A percentile compares a stretch with the other conserved stretches of the same genome.
phyloP scores from a whole-genome alignment of 2,797 vertebrate genomes.

The Sebastes matsubarae region DNA sequence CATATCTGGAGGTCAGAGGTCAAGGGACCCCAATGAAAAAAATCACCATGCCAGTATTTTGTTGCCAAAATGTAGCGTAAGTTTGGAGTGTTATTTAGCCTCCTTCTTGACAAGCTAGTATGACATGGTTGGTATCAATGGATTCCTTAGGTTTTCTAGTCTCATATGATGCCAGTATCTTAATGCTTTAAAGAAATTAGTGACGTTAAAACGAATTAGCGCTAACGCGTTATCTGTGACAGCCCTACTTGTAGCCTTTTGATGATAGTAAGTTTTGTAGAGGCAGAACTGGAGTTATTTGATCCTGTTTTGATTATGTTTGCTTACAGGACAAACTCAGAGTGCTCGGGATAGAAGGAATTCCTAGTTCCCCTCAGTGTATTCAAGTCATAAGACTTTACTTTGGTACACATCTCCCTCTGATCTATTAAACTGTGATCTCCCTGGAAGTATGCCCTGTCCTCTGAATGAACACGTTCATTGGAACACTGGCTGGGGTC shows the following conservation, averaged over 20 bases:
- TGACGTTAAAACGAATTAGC: no score
- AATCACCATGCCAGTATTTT: no score
- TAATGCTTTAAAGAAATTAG: no score
- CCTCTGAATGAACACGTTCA: slow-evolving; percentile 72
- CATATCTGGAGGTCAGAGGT: no score
- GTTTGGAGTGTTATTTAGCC: no score
- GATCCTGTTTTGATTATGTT: slow-evolving; percentile 25
- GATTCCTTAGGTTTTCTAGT: no score
- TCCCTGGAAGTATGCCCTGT: slow-evolving; percentile 72
- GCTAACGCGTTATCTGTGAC: no score
- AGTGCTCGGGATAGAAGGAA: background rate
- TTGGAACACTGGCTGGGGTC: slow-evolving; percentile 68
- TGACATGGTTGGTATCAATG: no score
- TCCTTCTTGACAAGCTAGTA: no score
- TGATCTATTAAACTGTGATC: slow-evolving; percentile 71
- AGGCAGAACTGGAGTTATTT: slow-evolving; percentile 7
- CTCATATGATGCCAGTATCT: no score
- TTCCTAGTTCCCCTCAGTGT: slow-evolving; percentile 21
- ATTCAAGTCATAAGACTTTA: slow-evolving; percentile 59
- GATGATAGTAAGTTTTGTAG: background rate
- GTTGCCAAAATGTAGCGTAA: no score
- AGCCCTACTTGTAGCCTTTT: background rate
- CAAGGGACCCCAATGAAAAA: no score
- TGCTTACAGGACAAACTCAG: slow-evolving; percentile 1
- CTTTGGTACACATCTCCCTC: slow-evolving; percentile 55